Conservation (phyloP, 2,113 vertebrate genomes). For the Carassius gibelio region DNA sequence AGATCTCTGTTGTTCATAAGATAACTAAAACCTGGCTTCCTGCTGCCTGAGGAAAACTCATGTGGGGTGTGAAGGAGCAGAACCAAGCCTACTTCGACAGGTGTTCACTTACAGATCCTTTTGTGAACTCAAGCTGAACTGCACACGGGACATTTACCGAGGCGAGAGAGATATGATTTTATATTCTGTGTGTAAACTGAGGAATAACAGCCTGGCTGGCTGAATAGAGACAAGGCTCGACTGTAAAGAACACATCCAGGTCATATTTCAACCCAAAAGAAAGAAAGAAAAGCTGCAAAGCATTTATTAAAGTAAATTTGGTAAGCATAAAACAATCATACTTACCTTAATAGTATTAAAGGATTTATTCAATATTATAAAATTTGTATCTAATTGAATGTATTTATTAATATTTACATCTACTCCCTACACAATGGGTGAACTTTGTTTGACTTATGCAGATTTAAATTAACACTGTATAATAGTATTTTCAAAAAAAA, state of each 20-base stretch:
- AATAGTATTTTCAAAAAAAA: not conserved
- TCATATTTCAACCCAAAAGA: no score
- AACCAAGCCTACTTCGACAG: conserved; percentile 21
- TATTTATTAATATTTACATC: not conserved
- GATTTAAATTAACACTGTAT: not conserved
- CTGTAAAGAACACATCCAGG: no score
- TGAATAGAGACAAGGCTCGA: no score
- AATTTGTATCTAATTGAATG: not conserved
- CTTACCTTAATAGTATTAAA: not conserved
- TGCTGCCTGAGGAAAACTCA: conserved; percentile 15
- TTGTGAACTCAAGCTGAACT: not conserved
- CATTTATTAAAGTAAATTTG: no score
- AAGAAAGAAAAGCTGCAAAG: no score
- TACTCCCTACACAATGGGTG: not conserved
- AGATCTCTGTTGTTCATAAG: not conserved
- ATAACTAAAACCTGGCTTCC: not conserved
- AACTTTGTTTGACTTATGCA: not conserved
- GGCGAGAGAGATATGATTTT: not conserved
- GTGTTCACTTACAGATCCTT: conserved; percentile 36
- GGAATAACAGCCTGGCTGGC: not conserved
- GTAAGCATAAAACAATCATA: no score
- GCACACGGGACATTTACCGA: not conserved
- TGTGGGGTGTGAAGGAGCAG: conserved; percentile 1
- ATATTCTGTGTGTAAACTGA: not conserved
- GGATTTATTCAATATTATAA: not conserved